Conservation (phyloP, 2,888 invertebrate species). For the Agriotes lineatus region DNA sequence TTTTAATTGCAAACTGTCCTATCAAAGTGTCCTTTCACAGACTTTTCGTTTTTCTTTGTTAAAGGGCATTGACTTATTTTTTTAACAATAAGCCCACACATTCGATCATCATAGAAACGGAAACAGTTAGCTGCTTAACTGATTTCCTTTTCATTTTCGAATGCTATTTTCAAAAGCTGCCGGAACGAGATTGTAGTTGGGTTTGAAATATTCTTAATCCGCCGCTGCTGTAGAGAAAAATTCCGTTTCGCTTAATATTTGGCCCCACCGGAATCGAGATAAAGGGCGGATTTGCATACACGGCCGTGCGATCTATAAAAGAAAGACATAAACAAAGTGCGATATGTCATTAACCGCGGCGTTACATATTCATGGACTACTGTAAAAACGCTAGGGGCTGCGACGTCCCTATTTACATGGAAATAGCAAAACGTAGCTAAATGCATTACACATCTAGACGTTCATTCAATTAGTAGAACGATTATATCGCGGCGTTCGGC, state of each 20-base stretch:
- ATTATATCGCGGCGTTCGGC: neutral
- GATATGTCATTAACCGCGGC: constrained; percentile 17
- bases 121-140: too few species aligned
- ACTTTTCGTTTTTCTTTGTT: too few species aligned
- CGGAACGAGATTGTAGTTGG: too few species aligned
- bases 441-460: constrained; percentile 20
- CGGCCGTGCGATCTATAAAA: constrained; percentile 15
- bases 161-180: too few species aligned
- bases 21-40: too few species aligned
- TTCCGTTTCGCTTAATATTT: constrained; percentile 14
- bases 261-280: constrained; percentile 12
- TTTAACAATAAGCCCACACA: too few species aligned
- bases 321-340: constrained; percentile 17
- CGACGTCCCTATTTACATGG: constrained; percentile 31
- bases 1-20: too few species aligned
- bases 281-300: constrained; percentile 15
- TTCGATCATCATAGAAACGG: too few species aligned
- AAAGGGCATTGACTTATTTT: too few species aligned
- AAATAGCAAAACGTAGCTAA: constrained; percentile 30
- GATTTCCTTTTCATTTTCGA: too few species aligned
- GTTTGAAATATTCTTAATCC: too few species aligned
- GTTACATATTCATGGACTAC: constrained; percentile 32
- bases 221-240: neutral
- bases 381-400: constrained; percentile 23
- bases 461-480: constrained; percentile 15